Base-by-base conservation (phyloP, 2,888 invertebrate genomes). In the Onthophagus sagittarius region DNA sequence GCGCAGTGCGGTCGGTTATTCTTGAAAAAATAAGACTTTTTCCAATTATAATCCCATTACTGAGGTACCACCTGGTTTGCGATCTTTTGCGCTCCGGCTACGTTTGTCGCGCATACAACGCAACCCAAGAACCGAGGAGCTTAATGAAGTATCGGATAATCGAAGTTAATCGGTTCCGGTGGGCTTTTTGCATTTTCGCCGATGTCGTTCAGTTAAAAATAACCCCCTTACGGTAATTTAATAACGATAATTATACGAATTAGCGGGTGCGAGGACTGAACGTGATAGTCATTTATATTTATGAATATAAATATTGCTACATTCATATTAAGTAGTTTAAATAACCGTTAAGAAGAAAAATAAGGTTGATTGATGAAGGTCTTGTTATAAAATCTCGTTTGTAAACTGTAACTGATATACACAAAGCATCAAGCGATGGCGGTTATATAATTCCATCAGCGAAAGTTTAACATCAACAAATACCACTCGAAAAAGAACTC, bases 241-340 rank as follows among this genome's bases (percentile, higher is more conserved):
- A 67, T 67, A 67, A 67, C 32, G 15, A 67, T 67, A 67, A 67
- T 67, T 31, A 67, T 67, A 67, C 67, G 67, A 23, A 67, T 67
- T 67, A 67, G 67, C 67, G 39, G 39, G 39, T 53, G 39, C 39
- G 39, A 53, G 39, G 39, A 53, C 9, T 53, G 39, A 11, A 53
- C 39, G 39, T 53, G 9, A 7, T 9, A 11, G 39, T 11, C 11
- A 53, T 53, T 53, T 53, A 53, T 53, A 53, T 53, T 53, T 53
- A 53, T 53, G 39, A 53, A 53, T 53, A 53, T 53, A 53, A 53
- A 53, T 53, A 53, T 53, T 53, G 39, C 39, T 53, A 53, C 39
- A 53, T 53, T 53, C 11, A 53, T 53, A 53, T 23, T 23, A 23
- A 23, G 23, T 23, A 23, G 39, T 11, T 53, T 9, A 53, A 53